phyloP scores from a whole-genome alignment of 2,113 vertebrate genomes.

The Axis porcinus region DNA sequence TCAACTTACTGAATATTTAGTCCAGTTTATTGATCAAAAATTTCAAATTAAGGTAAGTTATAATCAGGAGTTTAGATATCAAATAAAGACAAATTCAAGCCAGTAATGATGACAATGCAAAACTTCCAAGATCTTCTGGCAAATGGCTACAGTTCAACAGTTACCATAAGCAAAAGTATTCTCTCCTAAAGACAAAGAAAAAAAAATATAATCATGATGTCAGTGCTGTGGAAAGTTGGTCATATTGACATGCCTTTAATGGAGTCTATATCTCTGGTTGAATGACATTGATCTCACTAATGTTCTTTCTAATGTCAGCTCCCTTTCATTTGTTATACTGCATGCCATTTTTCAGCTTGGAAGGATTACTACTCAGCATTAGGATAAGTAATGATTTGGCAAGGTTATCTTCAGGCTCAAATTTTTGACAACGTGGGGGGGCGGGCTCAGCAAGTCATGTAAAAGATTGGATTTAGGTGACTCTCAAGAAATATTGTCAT shows the following conservation, averaged over 20 bases:
- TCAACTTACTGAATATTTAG: not conserved
- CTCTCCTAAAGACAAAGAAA: slow-evolving; percentile 42
- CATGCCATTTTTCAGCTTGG: slow-evolving; percentile 35
- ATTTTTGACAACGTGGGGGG: not conserved
- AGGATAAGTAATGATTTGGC: not conserved
- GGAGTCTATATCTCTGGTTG: slow-evolving; percentile 73
- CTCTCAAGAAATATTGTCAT: not conserved
- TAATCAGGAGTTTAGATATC: not conserved
- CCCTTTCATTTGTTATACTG: slow-evolving; percentile 35
- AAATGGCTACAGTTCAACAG: slow-evolving; percentile 6
- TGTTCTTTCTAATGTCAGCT: slow-evolving; percentile 63
- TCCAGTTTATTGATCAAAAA: not conserved
- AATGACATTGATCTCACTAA: slow-evolving; percentile 79
- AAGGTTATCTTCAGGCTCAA: not conserved
- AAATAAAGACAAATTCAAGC: slow-evolving; percentile 10
- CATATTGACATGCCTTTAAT: slow-evolving; percentile 69
- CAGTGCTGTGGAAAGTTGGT: slow-evolving; percentile 71
- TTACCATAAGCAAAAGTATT: slow-evolving; percentile 59
- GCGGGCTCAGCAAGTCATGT: not conserved
- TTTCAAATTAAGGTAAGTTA: not conserved
- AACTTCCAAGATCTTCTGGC: not conserved
- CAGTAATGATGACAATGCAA: not conserved
- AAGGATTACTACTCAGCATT: not conserved
- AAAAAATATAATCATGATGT: slow-evolving; percentile 54
- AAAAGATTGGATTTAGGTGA: not conserved